Percentiles rank a stretch among this genome's conserved stretches.
Evolutionary conservation across 1,140 invertebrate genomes (phyloP).

Genomic region (Chrysopa pallens): DNA sequence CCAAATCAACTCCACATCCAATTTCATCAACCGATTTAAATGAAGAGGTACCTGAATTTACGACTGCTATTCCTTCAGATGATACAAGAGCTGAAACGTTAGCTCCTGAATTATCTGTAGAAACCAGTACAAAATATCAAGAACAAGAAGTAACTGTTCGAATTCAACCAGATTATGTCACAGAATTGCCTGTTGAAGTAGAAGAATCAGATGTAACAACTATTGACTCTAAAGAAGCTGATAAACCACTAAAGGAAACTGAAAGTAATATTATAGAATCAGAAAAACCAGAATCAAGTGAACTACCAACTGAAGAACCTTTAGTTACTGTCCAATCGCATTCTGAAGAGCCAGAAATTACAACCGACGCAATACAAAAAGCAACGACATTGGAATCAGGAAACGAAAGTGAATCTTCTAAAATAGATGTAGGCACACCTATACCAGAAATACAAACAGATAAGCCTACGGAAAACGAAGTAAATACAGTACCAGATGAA

Average conservation of each 20-base stretch:
- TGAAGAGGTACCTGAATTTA: no score
- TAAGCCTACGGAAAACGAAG: slow-evolving; percentile 1
- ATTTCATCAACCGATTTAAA: no score
- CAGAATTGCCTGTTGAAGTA: background rate
- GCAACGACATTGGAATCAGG: background rate
- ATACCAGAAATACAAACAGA: slow-evolving; percentile 1
- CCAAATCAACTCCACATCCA: no score
- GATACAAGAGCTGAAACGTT: no score
- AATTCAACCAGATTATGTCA: background rate
- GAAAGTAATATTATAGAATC: background rate
- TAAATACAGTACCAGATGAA: background rate
- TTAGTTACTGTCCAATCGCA: no score
- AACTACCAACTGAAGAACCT: no score
- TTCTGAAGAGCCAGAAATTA: background rate
- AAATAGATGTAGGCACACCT: slow-evolving; percentile 2
- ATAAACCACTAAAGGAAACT: background rate
- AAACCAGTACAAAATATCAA: no score
- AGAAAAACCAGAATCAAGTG: no score
- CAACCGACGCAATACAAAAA: background rate
- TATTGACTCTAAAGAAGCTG: background rate
- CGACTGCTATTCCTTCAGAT: no score
- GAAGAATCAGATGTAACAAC: background rate
- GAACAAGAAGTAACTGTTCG: no score
- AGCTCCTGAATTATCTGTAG: no score
- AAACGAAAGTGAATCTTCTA: background rate